Percentiles rank a stretch among this genome's conserved stretches.
phyloP scores from a whole-genome alignment of 2,797 vertebrate genomes.

The Channa striata region DNA sequence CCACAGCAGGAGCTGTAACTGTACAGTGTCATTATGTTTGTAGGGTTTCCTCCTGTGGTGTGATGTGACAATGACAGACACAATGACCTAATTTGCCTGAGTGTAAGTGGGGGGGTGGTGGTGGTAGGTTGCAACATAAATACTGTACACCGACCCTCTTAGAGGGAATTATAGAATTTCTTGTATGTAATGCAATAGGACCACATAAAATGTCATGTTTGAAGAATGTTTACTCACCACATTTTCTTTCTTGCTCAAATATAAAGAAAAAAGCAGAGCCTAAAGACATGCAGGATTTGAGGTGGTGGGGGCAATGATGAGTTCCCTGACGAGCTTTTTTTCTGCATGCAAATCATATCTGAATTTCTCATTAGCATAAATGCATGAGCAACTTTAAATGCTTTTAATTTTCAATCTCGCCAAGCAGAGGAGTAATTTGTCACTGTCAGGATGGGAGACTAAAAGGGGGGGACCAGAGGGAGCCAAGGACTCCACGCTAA shows the following conservation, averaged over 20 bases:
- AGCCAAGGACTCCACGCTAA: constrained; percentile 95
- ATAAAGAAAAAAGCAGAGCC: constrained; percentile 73
- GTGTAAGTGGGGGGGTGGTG: constrained; percentile 61
- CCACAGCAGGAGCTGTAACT: constrained; percentile 56
- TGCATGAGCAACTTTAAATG: constrained; percentile 99
- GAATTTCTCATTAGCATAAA: constrained; percentile 99
- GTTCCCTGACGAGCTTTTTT: constrained; percentile 98
- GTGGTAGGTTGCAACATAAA: constrained; percentile 64
- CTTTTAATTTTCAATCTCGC: constrained; percentile 99
- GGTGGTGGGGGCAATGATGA: constrained; percentile 84
- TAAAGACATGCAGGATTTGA: constrained; percentile 75
- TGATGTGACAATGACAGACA: constrained; percentile 76
- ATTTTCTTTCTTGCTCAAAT: constrained; percentile 67
- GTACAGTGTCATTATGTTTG: constrained; percentile 64
- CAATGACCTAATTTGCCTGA: constrained; percentile 81
- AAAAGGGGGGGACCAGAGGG: constrained; percentile 87
- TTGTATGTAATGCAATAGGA: constrained; percentile 56
- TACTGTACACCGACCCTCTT: constrained; percentile 61
- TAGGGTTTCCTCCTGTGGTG: constrained; percentile 68
- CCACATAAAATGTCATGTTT: constrained; percentile 63
- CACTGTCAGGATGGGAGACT: constrained; percentile 99
- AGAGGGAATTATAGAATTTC: constrained; percentile 50
- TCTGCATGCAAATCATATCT: constrained; percentile 99
- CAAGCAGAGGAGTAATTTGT: constrained; percentile 99
- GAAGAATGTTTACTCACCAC: constrained; percentile 62